Evolutionary conservation across 2,888 invertebrate genomes (phyloP), one percentile per base, ranked within the genome.

Genomic region (Orthonevra nobilis): DNA sequence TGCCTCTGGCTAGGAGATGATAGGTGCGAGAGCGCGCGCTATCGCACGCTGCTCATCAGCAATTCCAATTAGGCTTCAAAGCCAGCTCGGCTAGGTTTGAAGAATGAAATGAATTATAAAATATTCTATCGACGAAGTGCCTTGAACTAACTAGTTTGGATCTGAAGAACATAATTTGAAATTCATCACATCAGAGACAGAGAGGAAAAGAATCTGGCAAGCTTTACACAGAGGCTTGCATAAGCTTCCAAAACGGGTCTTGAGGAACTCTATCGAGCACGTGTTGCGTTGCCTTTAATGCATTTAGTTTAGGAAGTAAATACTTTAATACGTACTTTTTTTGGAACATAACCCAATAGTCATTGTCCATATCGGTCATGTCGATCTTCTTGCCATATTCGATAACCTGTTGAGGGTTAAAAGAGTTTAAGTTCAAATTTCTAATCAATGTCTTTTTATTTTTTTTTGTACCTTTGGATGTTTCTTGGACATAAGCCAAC

Each of bases 261-360:
- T 3, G 5, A 23, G 23, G 23, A 3, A 23, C 23, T 23, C 23
- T 23, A 4, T 23, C 5, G 5, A 23, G 5, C 23, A 23, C 5
- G 5, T 23, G 3, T 23, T 23, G 3, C 23, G 23, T 23, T 23
- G n/a, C n/a, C 23, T 4, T 4, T 23, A 23, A 23, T 23, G 23
- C 23, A 23, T 10, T 12, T 32, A n/a, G 10, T 4, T 12, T 1
- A 32, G n/a, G 10, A 1, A 6, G 1, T 10, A 10, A 32, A 9
- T 32, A 1, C 26, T 5, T 3, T 12, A 14, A 34, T 79, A 87
- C 90, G 89, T 89, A 96, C 96, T 91, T 94, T 87, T 92, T 93
- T 88, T 97, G 97, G 87, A 95, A 94, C 88, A 92, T 91, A 10
- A 96, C 93, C 23, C 97, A 92, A 4, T 93, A 93, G 87, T 97